Evolutionary conservation across 2,113 vertebrate species (phyloP).

Genomic region (Gasterosteus aculeatus): DNA sequence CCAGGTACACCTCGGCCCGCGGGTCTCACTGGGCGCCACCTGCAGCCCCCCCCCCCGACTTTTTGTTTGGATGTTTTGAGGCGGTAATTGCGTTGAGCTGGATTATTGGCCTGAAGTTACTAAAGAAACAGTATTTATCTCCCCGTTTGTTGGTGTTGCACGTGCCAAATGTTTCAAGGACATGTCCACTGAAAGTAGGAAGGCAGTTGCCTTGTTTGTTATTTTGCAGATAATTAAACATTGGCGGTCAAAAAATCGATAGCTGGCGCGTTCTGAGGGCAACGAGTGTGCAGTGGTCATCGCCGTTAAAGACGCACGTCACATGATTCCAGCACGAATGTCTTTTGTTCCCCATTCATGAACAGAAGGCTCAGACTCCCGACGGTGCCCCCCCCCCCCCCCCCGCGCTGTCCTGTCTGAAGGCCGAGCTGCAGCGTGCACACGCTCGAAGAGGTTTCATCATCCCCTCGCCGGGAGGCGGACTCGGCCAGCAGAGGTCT

Average conservation of each 20-base stretch:
- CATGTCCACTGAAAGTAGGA: neutral
- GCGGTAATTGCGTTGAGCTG: neutral
- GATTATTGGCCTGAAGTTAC: neutral
- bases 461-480: too few relatives aligned
- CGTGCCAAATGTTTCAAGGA: neutral
- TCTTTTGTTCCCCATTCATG: neutral
- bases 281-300: neutral
- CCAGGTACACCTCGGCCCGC: conserved; percentile 34
- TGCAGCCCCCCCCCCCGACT: neutral
- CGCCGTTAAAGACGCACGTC: neutral
- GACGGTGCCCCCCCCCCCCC: too few relatives aligned
- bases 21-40: conserved; percentile 6
- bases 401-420: too few relatives aligned
- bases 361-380: too few relatives aligned
- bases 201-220: neutral
- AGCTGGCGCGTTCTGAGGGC: neutral
- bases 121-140: neutral
- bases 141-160: neutral
- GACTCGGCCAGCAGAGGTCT: conserved; percentile 3
- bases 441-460: too few relatives aligned
- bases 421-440: too few relatives aligned
- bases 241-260: neutral
- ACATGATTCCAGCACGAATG: neutral
- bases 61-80: conserved; percentile 30
- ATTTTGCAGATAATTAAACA: neutral